A percentile compares a stretch with the other conserved stretches of the same genome.
phyloP scores from a whole-genome alignment of 2,888 invertebrate species.

The Leucania comma region DNA sequence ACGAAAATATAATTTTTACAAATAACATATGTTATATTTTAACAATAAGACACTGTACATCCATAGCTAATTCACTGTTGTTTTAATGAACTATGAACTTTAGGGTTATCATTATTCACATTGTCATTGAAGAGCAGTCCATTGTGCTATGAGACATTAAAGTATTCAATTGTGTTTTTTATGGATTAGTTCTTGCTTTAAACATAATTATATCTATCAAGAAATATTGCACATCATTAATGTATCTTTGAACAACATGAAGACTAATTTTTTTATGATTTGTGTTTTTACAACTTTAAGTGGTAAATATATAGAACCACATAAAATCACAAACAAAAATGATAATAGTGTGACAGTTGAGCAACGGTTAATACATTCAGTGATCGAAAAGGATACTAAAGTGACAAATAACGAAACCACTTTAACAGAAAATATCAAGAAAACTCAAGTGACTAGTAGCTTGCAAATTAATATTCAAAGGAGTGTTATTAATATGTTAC shows the following conservation, averaged over 20 bases:
- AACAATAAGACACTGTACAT: neutral
- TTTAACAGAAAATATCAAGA: neutral
- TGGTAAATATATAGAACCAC: neutral
- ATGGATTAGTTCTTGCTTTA: neutral
- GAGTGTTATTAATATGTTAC: neutral
- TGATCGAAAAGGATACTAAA: neutral
- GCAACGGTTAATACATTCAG: neutral
- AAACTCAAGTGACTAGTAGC: neutral
- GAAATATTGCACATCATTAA: neutral
- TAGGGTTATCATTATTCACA: constrained; percentile 7
- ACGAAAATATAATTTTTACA: neutral
- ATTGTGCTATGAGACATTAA: constrained; percentile 4
- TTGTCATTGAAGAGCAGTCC: neutral
- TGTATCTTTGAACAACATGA: constrained; percentile 23
- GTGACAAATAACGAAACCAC: neutral
- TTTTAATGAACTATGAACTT: constrained; percentile 38
- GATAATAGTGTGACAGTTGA: neutral
- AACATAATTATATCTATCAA: neutral
- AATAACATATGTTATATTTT: neutral
- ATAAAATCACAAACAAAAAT: neutral
- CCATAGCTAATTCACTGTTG: constrained; percentile 25
- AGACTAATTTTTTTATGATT: neutral
- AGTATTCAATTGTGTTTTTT: neutral
- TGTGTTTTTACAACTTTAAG: neutral
- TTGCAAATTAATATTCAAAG: neutral